Conservation (phyloP, 2,888 invertebrate genomes). For the Bellardia pandia region DNA sequence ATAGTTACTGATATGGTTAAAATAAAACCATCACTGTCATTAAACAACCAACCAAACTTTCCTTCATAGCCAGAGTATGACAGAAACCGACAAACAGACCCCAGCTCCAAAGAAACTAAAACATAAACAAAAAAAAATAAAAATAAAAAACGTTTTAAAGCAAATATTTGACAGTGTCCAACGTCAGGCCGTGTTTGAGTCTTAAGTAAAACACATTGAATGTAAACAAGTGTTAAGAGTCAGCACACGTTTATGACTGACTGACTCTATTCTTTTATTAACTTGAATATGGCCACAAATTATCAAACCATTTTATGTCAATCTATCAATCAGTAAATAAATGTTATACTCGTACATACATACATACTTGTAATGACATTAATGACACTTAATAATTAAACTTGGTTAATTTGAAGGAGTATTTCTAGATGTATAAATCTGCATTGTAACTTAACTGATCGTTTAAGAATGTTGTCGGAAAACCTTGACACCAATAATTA, state of each 20-base stretch:
- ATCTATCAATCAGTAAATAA: constrained; percentile 60
- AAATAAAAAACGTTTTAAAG: constrained; percentile 78
- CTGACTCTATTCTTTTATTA: constrained; percentile 19
- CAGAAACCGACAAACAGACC: constrained; percentile 16
- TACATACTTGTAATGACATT: constrained; percentile 24
- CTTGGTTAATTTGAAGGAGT: neutral
- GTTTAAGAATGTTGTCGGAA: too few species aligned
- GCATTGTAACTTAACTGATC: too few species aligned
- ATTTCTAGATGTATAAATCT: neutral
- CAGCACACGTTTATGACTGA: constrained; percentile 52
- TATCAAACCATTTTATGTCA: constrained; percentile 45
- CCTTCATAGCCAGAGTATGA: neutral
- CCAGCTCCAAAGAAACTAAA: neutral
- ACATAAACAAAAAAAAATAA: constrained; percentile 1
- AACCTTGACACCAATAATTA: too few species aligned
- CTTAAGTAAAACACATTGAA: constrained; percentile 70
- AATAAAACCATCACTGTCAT: constrained; percentile 42
- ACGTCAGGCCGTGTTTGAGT: constrained; percentile 79
- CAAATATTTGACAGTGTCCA: constrained; percentile 80
- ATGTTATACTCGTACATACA: neutral
- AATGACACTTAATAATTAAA: neutral
- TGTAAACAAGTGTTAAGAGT: constrained; percentile 61
- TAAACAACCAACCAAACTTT: constrained; percentile 37
- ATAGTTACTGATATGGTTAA: constrained; percentile 41
- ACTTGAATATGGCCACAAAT: neutral